phyloP scores from a whole-genome alignment of 2,888 invertebrate genomes.

The Norana najaformis region DNA sequence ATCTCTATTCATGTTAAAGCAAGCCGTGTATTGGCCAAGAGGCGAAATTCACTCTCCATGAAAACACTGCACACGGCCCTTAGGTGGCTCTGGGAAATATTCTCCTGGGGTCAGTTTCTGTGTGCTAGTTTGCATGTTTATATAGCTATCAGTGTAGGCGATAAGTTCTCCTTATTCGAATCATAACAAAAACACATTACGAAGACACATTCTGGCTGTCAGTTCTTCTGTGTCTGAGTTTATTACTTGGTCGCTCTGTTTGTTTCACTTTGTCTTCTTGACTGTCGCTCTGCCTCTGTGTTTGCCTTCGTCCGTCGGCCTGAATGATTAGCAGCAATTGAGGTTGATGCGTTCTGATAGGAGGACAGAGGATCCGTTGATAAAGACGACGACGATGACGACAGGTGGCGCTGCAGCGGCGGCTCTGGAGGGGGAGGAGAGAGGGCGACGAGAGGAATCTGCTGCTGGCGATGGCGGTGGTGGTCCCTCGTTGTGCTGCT shows the following conservation, averaged over 20 bases:
- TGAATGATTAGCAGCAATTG: neutral
- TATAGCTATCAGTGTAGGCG: too few relatives aligned
- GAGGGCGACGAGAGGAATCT: neutral
- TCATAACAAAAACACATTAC: neutral
- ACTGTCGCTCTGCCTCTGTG: neutral
- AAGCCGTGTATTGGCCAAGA: too few relatives aligned
- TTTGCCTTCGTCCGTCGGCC: neutral
- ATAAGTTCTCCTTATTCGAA: neutral
- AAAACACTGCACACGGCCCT: too few relatives aligned
- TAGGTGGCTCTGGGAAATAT: too few relatives aligned
- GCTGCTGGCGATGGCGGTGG: neutral
- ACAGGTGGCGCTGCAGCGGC: slow-evolving; percentile 2
- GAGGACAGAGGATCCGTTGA: neutral
- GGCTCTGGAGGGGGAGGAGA: neutral
- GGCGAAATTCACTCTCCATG: too few relatives aligned
- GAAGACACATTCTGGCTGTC: neutral
- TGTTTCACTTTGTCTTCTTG: neutral
- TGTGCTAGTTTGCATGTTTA: too few relatives aligned
- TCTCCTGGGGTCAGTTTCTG: too few relatives aligned
- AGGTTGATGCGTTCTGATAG: neutral
- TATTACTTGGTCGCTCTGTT: neutral
- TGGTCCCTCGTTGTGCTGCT: neutral
- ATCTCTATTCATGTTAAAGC: too few relatives aligned
- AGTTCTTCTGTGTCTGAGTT: neutral
- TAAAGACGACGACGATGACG: neutral